Evolutionary conservation across 2,888 invertebrate genomes (phyloP), one percentile per base, ranked within the genome.

Genomic region (Epistrophe grossulariae): DNA sequence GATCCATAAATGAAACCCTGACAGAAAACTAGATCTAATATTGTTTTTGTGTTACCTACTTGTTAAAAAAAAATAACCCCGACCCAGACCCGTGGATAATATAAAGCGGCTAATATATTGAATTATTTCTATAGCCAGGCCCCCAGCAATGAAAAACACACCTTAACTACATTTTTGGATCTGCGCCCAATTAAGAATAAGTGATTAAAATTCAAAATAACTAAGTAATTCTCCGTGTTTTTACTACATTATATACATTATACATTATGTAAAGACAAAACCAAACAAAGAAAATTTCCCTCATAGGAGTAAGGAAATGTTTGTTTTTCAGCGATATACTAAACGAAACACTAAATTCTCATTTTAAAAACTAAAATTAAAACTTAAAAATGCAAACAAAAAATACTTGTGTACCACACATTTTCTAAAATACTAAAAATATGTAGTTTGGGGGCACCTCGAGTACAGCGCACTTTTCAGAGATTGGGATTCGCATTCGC

Each of bases 241-340:
- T 11, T 38, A 11, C 6, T 11, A 0, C n/a, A n/a, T n/a, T n/a
- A n/a, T n/a, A n/a, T n/a, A n/a, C n/a, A n/a, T n/a, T n/a, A n/a
- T n/a, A n/a, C n/a, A n/a, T n/a, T 45, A 64, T 64, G 43, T 43
- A n/a, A 64, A 64, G 17, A 64, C n/a, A 64, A 64, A 45, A 0
- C 10, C 1, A 64, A 64, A 64, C 64, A 64, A 64, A 64, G 13
- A 24, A 43, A 28, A 19, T 10, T 17, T n/a, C 19, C 17, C 31
- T 13, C n/a, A 35, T 35, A 17, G 35, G 28, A 35, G 31, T 17
- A n/a, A 55, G 24, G 17, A 59, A 59, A 11, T 35, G 35, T 8
- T 45, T 45, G 15, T 38, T 35, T 38, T 11, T 24, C 24, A 3
- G 24, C 5, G 19, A 17, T 11, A 11, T 28, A 40, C 43, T 28